Conservation (phyloP, 2,797 vertebrate species). For the Onychomys torridus region DNA sequence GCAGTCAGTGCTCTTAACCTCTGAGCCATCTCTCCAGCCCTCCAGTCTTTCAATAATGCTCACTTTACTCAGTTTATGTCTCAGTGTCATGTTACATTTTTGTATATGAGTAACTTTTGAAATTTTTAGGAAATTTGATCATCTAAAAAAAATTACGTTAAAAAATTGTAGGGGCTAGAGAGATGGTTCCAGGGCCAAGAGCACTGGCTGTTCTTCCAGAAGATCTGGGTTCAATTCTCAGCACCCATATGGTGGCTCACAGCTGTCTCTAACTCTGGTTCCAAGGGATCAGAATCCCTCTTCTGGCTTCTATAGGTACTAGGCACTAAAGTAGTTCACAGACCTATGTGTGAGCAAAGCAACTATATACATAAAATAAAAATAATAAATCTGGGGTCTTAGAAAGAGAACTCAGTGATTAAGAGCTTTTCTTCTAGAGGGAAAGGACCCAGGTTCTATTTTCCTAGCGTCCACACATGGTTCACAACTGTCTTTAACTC, state of each 20-base stretch:
- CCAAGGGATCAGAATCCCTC: neutral
- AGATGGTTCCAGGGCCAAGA: neutral
- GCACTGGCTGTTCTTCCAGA: neutral
- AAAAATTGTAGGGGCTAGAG: slow-evolving; percentile 5
- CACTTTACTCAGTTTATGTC: neutral
- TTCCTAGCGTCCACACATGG: neutral
- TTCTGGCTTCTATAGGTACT: neutral
- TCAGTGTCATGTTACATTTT: slow-evolving; percentile 35
- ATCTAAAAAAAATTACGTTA: slow-evolving; percentile 46
- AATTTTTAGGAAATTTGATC: slow-evolving; percentile 35
- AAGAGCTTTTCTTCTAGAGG: neutral
- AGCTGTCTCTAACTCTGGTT: neutral
- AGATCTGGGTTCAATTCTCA: neutral
- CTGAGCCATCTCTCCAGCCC: too few relatives aligned
- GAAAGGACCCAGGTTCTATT: neutral
- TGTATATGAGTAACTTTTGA: slow-evolving; percentile 1
- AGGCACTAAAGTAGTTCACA: neutral
- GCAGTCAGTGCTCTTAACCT: too few relatives aligned
- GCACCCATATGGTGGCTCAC: too few relatives aligned
- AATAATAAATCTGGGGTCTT: neutral
- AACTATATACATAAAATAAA: neutral
- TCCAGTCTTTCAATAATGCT: neutral
- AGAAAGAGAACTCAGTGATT: neutral
- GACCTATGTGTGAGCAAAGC: neutral
- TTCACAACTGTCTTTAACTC: neutral